phyloP scores from a whole-genome alignment of 2,113 vertebrate species.

The Cygnus buccinator region DNA sequence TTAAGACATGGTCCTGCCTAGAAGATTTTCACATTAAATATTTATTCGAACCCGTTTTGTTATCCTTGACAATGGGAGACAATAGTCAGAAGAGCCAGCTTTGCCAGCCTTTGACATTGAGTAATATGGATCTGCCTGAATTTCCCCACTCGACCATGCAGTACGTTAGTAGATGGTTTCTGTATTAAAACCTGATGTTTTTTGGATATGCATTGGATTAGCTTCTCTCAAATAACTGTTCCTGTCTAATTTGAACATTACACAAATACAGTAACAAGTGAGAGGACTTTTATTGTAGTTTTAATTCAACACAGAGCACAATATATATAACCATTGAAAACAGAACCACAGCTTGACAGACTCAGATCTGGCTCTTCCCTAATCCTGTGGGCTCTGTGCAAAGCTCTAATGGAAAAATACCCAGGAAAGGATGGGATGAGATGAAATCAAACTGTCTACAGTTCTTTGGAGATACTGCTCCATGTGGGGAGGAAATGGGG shows the following conservation, averaged over 20 bases:
- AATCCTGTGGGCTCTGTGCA: not conserved
- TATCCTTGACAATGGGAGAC: not conserved
- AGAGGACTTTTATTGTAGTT: constrained; percentile 55
- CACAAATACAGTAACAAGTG: constrained; percentile 69
- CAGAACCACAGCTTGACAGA: constrained; percentile 22
- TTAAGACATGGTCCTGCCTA: not conserved
- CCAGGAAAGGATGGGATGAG: not conserved
- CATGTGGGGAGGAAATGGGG: not conserved
- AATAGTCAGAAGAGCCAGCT: not conserved
- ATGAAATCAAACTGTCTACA: not conserved
- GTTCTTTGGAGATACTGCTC: not conserved
- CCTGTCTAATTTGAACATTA: constrained; percentile 27
- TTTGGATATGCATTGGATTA: constrained; percentile 8
- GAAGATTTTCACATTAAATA: not conserved
- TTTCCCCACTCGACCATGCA: not conserved
- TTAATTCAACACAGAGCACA: constrained; percentile 61
- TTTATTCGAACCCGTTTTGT: not conserved
- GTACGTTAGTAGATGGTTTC: constrained; percentile 3
- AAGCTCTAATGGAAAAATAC: constrained; percentile 31
- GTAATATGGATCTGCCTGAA: not conserved
- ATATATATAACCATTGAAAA: constrained; percentile 44
- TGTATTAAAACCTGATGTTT: constrained; percentile 50
- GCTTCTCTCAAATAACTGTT: constrained; percentile 50
- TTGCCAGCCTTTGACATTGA: not conserved
- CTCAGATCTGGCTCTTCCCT: constrained; percentile 18